phyloP scores from a whole-genome alignment of 1,140 invertebrate species.

The Pectinophora gossypiella region DNA sequence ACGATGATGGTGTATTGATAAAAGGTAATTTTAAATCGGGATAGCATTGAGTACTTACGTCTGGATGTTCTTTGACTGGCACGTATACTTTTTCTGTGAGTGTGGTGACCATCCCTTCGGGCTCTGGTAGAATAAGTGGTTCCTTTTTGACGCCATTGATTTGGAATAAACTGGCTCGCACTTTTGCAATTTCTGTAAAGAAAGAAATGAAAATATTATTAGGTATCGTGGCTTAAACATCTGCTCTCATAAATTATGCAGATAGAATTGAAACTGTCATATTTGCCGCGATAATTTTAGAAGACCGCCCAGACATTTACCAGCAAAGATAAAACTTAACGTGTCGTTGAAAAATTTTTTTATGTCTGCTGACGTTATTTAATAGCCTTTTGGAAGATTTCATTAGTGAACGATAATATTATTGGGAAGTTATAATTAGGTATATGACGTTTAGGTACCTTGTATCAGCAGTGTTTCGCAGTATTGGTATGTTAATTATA shows the following conservation, averaged over 20 bases:
- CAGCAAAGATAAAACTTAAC: constrained; percentile 51
- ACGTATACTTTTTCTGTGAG: constrained; percentile 99
- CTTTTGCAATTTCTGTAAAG: constrained; percentile 98
- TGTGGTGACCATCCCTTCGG: constrained; percentile 92
- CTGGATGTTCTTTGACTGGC: constrained; percentile 99
- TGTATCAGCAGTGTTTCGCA: too few species aligned
- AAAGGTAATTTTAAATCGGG: too few species aligned
- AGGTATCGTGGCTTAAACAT: constrained; percentile 16
- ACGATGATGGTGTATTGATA: too few species aligned
- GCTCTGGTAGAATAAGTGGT: constrained; percentile 93
- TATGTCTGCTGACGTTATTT: neutral
- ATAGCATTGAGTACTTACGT: constrained; percentile 96
- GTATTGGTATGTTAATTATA: too few species aligned
- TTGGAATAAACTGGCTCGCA: constrained; percentile 97
- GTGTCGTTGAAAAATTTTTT: constrained; percentile 35
- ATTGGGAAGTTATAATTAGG: too few species aligned
- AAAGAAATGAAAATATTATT: constrained; percentile 56
- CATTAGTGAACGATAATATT: too few species aligned
- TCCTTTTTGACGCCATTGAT: constrained; percentile 97
- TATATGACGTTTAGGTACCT: too few species aligned
- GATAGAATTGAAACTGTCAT: constrained; percentile 37
- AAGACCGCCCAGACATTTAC: constrained; percentile 38
- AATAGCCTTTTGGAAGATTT: too few species aligned
- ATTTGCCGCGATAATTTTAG: constrained; percentile 44
- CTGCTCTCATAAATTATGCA: constrained; percentile 36